Conservation (phyloP, 2,797 vertebrate genomes). For the Miichthys miiuy region DNA sequence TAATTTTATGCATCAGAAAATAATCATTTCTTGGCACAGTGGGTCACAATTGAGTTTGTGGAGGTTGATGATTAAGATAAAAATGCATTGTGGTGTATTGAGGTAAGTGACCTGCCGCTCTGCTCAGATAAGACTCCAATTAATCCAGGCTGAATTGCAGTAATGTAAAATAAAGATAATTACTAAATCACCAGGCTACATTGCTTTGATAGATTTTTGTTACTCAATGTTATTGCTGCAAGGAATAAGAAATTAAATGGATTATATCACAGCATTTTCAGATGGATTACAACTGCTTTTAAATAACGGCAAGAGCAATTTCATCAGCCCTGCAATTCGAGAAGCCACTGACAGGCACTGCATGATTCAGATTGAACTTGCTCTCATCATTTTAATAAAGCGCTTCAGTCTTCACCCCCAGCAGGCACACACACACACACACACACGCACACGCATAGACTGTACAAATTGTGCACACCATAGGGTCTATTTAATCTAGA, state of each 20-base stretch:
- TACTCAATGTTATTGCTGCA: conserved; percentile 85
- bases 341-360: conserved; percentile 86
- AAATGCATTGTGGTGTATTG: conserved; percentile 82
- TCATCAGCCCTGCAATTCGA: conserved; percentile 86
- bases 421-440: conserved; percentile 64
- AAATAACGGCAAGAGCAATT: conserved; percentile 90
- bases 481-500: conserved; percentile 56
- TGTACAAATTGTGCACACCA: conserved; percentile 60
- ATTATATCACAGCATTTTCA: conserved; percentile 89
- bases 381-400: conserved; percentile 88
- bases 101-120: conserved; percentile 88
- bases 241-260: conserved; percentile 89
- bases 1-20: conserved; percentile 76
- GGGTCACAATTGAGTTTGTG: conserved; percentile 81
- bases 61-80: conserved; percentile 85
- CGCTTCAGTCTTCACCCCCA: conserved; percentile 81
- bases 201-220: conserved; percentile 87
- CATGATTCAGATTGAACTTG: conserved; percentile 87
- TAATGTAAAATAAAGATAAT: conserved; percentile 90
- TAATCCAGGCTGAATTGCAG: conserved; percentile 85
- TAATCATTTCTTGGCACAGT: conserved; percentile 77
- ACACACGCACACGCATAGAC: conserved; percentile 34
- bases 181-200: conserved; percentile 88
- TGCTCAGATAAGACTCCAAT: conserved; percentile 87
- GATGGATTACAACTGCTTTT: conserved; percentile 92